Base-by-base conservation (phyloP, 2,113 vertebrate species). In the Martes martes region DNA sequence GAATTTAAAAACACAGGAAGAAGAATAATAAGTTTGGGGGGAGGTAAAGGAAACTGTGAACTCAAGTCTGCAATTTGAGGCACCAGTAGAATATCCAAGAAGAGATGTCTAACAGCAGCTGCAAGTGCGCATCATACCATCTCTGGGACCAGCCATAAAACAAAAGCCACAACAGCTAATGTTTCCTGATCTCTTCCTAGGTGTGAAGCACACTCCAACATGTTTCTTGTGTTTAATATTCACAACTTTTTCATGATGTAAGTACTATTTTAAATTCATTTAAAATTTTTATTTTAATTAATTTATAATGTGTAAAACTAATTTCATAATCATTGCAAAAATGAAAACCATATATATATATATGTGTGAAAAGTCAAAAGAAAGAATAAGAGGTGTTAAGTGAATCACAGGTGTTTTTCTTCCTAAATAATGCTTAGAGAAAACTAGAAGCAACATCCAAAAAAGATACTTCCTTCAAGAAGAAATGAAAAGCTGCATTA, bases 391-490 rank as follows among this genome's bases (percentile, higher is more conserved):
- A 13, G 13, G 23, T 76, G 24, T 88, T 92, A 82, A 78, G 31
- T 26, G 73, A 89, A 55, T 73, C 36, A 94, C 0, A n/a, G 59
- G 24, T 59, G 59, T 84, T 59, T 65, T 31, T 71, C 80, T 78
- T 52, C 45, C 59, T 42, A 86, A 90, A 42, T 67, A 82, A 82
- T 87, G 7, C 83, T 94, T 71, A 67, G 81, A 78, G 76, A 16
- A 96, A 90, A 96, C 65, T 85, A 85, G 69, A 90, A 88, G 15
- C 36, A 87, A 90, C 73, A 84, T 84, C 50, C 19, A 55, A 63
- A 79, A 88, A 65, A 76, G 45, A 71, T 13, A n/a, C 8, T 50
- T 16, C 65, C 24, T 87, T 82, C 47, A 91, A 94, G 26, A 96
- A 33, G 65, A 81, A 96, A 42, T 74, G 78, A 85, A 86, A 69